Evolutionary conservation across 2,888 invertebrate species (phyloP).

Genomic region (Schizaphis graminum): DNA sequence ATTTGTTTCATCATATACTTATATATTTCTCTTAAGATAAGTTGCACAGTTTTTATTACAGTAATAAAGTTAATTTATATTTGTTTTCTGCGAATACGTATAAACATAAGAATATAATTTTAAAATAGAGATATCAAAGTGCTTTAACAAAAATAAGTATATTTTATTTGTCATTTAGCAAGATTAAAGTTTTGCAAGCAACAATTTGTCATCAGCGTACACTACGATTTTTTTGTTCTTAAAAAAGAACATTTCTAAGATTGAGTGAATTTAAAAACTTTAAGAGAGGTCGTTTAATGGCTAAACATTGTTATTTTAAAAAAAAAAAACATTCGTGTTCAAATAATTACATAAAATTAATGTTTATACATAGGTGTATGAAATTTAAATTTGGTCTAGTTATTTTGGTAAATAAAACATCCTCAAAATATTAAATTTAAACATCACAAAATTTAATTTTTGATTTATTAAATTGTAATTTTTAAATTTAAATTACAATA

Average conservation of each 20-base stretch:
- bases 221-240: neutral
- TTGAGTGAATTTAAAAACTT: neutral
- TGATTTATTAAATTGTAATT: neutral
- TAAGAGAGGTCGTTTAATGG: neutral
- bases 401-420: neutral
- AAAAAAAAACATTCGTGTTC: neutral
- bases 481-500: neutral
- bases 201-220: slow-evolving; percentile 33
- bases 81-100: neutral
- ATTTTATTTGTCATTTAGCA: slow-evolving; percentile 50
- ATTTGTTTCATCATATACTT: neutral
- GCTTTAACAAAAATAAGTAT: slow-evolving; percentile 4
- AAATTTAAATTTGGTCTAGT: neutral
- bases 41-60: slow-evolving; percentile 40
- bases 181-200: slow-evolving; percentile 48
- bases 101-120: slow-evolving; percentile 28
- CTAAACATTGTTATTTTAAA: neutral
- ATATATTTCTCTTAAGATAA: slow-evolving; percentile 21
- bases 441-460: neutral
- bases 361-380: neutral
- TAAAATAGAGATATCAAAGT: slow-evolving; percentile 32
- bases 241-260: neutral
- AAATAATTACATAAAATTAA: neutral
- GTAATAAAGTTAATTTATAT: slow-evolving; percentile 57
- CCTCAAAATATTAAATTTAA: neutral